Percentiles rank a stretch among this genome's conserved stretches.
phyloP scores from a whole-genome alignment of 2,888 invertebrate species.

The Podabrus alpinus region DNA sequence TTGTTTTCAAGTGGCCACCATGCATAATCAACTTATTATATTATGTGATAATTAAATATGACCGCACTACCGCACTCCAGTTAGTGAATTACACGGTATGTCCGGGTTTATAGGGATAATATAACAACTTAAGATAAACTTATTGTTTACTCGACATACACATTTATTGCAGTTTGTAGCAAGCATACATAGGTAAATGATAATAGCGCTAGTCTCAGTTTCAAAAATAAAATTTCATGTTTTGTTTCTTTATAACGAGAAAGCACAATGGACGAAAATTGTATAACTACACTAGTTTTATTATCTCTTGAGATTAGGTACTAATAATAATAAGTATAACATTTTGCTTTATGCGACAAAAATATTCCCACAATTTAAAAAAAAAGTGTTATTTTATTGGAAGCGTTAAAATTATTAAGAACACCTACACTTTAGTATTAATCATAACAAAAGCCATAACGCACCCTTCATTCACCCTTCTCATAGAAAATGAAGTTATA shows the following conservation, averaged over 20 bases:
- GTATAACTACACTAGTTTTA: no score
- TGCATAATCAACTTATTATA: no score
- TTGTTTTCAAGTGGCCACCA: no score
- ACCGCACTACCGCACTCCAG: no score
- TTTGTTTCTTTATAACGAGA: neutral
- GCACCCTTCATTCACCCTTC: neutral
- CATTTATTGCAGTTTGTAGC: neutral
- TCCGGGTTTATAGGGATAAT: no score
- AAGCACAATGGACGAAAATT: neutral
- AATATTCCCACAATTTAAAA: neutral
- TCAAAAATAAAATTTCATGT: neutral
- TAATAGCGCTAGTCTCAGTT: neutral
- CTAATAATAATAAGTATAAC: neutral
- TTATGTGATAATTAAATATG: no score
- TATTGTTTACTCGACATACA: neutral
- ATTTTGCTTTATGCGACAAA: neutral
- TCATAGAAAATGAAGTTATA: constrained; percentile 10
- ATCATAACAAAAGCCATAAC: neutral
- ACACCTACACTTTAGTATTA: neutral
- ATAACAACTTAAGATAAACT: neutral
- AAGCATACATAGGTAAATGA: neutral
- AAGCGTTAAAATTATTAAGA: neutral
- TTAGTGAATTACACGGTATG: no score
- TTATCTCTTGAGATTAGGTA: neutral
- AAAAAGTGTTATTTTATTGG: neutral